phyloP scores from a whole-genome alignment of 2,113 vertebrate genomes.

The Sebastes fasciatus region DNA sequence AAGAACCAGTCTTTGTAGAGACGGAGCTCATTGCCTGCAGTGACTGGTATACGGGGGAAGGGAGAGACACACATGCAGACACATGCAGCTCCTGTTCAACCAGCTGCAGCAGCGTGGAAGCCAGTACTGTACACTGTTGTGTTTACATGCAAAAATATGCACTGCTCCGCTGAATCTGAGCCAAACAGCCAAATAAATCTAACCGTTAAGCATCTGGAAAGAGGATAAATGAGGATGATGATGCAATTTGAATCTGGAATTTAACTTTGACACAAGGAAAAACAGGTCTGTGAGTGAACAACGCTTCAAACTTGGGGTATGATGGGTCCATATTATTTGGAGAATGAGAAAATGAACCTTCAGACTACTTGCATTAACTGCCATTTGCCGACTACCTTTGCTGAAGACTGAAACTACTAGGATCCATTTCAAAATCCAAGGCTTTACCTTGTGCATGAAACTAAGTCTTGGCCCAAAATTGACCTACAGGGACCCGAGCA shows the following conservation, averaged over 20 bases:
- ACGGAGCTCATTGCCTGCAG: constrained; percentile 31
- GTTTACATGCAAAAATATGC: constrained; percentile 5
- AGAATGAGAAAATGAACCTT: neutral
- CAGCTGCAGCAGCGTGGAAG: constrained; percentile 44
- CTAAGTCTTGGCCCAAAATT: constrained; percentile 35
- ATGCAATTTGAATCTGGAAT: neutral
- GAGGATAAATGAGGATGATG: neutral
- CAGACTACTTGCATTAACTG: neutral
- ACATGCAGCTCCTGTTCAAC: constrained; percentile 50
- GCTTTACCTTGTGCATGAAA: neutral
- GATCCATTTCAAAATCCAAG: constrained; percentile 31
- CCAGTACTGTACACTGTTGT: constrained; percentile 9
- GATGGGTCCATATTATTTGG: neutral
- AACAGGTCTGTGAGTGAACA: neutral
- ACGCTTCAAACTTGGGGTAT: neutral
- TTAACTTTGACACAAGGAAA: neutral
- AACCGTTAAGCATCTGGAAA: neutral
- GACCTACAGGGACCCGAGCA: constrained; percentile 10
- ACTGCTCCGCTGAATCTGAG: neutral
- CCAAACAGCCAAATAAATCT: neutral
- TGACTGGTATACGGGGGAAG: neutral
- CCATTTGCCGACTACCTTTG: neutral
- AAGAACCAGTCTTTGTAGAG: constrained; percentile 50
- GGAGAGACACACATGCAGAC: constrained; percentile 1
- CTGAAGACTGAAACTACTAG: neutral